Evolutionary conservation across 2,113 vertebrate species (phyloP).

Genomic region (Promerops cafer): DNA sequence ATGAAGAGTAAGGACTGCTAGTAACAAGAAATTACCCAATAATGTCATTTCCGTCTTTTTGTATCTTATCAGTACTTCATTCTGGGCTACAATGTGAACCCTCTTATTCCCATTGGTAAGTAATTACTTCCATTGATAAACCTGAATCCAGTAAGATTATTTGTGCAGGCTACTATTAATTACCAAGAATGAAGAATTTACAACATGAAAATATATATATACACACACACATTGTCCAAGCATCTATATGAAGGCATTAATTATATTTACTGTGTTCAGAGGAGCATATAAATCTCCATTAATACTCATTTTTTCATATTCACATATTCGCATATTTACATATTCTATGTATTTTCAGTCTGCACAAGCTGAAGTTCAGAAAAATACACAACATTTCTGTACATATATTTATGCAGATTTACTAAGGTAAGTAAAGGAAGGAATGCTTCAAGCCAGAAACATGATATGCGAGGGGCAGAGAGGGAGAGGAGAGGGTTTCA

Average conservation of each 20-base stretch:
- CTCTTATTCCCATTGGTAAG: not conserved
- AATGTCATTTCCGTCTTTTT: not conserved
- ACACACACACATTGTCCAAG: accelerated
- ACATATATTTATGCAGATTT: not conserved
- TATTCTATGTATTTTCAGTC: not conserved
- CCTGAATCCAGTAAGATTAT: not conserved
- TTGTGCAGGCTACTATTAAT: not conserved
- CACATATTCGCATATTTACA: no score
- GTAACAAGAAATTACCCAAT: not conserved
- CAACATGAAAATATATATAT: not conserved
- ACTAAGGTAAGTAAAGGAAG: not conserved
- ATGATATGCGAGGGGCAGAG: not conserved
- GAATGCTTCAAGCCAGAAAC: not conserved
- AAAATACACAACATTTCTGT: not conserved
- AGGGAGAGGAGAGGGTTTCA: accelerated
- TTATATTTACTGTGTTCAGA: not conserved
- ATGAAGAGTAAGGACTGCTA: not conserved
- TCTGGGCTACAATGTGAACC: not conserved
- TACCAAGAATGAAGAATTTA: not conserved
- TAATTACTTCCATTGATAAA: conserved; percentile 23
- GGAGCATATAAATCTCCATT: not conserved
- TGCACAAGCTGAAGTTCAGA: not conserved
- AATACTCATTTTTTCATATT: not conserved
- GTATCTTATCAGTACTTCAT: not conserved
- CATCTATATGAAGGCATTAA: not conserved